Conservation (phyloP, 2,113 vertebrate genomes). For the Elephantulus edwardii region DNA sequence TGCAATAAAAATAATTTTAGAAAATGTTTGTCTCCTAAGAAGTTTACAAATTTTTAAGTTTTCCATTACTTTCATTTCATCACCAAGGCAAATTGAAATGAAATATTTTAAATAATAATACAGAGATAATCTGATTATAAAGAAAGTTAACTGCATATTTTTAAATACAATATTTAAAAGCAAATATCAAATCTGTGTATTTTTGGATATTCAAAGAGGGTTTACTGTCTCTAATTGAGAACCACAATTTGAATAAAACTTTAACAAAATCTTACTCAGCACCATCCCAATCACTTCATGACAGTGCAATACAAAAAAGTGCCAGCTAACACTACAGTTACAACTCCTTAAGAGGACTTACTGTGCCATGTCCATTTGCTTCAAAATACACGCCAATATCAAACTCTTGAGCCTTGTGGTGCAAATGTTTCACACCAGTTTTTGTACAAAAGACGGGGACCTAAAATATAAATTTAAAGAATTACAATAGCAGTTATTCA, state of each 20-base stretch:
- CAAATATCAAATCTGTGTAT: neutral
- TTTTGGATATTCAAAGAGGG: neutral
- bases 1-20: neutral
- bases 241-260: neutral
- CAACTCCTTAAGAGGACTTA: conserved; percentile 82
- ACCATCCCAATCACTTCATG: conserved; percentile 1
- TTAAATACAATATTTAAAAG: neutral
- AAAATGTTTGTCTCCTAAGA: neutral
- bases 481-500: conserved; percentile 1
- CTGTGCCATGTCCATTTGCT: conserved; percentile 97
- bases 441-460: conserved; percentile 94
- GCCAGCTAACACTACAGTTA: neutral
- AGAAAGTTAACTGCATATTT: neutral
- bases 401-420: conserved; percentile 94
- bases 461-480: conserved; percentile 78
- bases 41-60: neutral
- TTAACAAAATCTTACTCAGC: neutral
- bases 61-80: conserved; percentile 20
- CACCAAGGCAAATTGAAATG: neutral
- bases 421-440: conserved; percentile 97
- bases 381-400: conserved; percentile 98
- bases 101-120: conserved; percentile 9
- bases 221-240: neutral
- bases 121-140: neutral
- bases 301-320: neutral